Conservation (phyloP, 92 coral and sea anemone species). For the Anthopleura xanthogrammica region DNA sequence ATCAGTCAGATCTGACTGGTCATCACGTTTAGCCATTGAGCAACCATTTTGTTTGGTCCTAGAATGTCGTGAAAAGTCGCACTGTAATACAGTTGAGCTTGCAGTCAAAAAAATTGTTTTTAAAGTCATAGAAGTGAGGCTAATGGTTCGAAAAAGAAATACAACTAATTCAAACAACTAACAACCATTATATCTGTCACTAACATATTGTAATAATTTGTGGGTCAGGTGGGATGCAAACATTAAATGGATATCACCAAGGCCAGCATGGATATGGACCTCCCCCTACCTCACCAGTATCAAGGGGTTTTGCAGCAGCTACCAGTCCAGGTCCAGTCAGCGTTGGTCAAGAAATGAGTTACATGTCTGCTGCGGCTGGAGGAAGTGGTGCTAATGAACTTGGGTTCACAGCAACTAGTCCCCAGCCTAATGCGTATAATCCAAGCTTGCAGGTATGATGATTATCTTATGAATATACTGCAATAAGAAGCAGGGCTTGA, state of each 20-base stretch:
- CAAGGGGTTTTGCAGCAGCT: constrained; percentile 85
- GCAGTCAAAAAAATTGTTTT: no score
- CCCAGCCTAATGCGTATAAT: constrained; percentile 92
- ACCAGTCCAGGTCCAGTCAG: constrained; percentile 95
- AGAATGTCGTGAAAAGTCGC: no score
- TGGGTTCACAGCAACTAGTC: constrained; percentile 95
- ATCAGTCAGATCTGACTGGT: no score
- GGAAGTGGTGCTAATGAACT: constrained; percentile 79
- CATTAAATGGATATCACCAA: constrained; percentile 64
- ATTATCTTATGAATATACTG: background rate
- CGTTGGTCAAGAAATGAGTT: constrained; percentile 70
- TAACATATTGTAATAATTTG: background rate
- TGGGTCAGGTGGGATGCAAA: constrained; percentile 58
- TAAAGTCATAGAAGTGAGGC: no score
- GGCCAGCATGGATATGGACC: constrained; percentile 87
- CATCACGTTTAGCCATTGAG: no score
- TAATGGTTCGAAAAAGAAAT: no score
- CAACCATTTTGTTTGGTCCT: no score
- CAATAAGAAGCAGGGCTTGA: no score
- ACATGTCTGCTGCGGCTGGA: constrained; percentile 81
- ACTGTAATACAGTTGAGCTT: no score
- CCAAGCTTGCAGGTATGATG: constrained; percentile 76
- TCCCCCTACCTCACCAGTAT: constrained; percentile 94
- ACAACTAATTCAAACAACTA: no score
- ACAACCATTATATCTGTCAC: no score